These are phyloP conservation scores for Colius striatus DNA, from an alignment of 2,113 vertebrate genomes.

Conservation along the genomic window DNA sequence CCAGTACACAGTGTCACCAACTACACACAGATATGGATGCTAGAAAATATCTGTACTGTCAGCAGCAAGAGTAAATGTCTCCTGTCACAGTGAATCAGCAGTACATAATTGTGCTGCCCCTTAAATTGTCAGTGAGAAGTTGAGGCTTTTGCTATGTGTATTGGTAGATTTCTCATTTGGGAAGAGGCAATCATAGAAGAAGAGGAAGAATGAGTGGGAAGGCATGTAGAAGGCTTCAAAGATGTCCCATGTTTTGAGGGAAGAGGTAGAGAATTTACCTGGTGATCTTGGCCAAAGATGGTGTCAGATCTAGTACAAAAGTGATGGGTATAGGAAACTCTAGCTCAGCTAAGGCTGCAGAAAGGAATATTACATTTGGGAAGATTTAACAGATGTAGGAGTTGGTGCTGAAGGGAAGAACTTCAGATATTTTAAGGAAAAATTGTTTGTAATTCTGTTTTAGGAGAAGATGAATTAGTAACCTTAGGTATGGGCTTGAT, in stretches of 20 bases:
- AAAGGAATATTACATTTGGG: background rate
- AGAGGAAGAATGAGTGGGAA: background rate
- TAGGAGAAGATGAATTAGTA: background rate
- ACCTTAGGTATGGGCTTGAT: background rate
- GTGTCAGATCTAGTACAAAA: background rate
- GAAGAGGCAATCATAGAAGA: background rate
- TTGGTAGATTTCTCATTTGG: background rate
- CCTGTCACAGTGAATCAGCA: conserved; percentile 13
- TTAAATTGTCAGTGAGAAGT: background rate
- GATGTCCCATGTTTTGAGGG: background rate
- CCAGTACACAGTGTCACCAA: background rate
- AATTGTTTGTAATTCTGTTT: background rate
- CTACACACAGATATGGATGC: background rate
- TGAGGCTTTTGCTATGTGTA: background rate
- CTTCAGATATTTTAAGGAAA: background rate
- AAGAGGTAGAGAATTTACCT: background rate
- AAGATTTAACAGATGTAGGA: background rate
- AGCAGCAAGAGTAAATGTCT: background rate
- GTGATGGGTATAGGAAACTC: background rate
- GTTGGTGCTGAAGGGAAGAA: background rate
- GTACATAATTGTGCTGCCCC: background rate
- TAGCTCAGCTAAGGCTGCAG: background rate
- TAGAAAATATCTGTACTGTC: background rate
- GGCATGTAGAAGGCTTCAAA: background rate
- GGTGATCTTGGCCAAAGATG: background rate